Percentiles rank a stretch among this genome's conserved stretches.
phyloP scores from a whole-genome alignment of 2,888 invertebrate genomes.

The Heteromurus nitidus region DNA sequence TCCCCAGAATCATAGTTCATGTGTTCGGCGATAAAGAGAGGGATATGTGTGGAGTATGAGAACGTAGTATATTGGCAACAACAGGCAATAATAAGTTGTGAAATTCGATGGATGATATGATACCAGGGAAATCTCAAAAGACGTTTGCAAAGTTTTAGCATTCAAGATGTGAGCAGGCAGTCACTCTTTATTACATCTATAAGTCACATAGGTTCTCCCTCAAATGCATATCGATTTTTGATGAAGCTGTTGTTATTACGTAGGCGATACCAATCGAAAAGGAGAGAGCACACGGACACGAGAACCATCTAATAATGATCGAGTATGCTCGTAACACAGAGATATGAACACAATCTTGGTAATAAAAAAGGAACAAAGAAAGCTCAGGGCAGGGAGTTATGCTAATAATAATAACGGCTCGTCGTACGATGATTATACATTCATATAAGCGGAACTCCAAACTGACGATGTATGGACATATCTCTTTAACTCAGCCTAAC shows the following conservation, averaged over 20 bases:
- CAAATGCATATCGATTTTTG: slow-evolving; percentile 49
- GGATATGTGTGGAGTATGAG: background rate
- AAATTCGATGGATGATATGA: slow-evolving; percentile 29
- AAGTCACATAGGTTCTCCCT: background rate
- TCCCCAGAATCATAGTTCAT: background rate
- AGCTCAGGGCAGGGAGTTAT: background rate
- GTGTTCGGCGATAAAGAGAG: background rate
- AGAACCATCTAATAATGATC: slow-evolving; percentile 1
- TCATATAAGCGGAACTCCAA: no score
- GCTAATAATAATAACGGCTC: no score
- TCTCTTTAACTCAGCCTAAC: no score
- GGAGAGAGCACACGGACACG: no score
- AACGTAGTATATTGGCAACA: slow-evolving; percentile 6
- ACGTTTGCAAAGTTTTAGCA: slow-evolving; percentile 28
- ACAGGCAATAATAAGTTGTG: slow-evolving; percentile 28
- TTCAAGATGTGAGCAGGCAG: slow-evolving; percentile 28
- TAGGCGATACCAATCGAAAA: background rate
- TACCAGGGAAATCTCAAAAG: slow-evolving; percentile 30
- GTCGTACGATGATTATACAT: no score
- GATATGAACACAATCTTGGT: slow-evolving; percentile 8
- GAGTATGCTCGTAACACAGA: background rate
- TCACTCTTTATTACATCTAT: slow-evolving; percentile 13
- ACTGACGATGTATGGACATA: no score
- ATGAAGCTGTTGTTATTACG: no score
- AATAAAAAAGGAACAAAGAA: slow-evolving; percentile 12